These are phyloP conservation scores for Craterocephalus amniculus DNA, from an alignment of 2,797 vertebrate genomes.

Conservation along the genomic window DNA sequence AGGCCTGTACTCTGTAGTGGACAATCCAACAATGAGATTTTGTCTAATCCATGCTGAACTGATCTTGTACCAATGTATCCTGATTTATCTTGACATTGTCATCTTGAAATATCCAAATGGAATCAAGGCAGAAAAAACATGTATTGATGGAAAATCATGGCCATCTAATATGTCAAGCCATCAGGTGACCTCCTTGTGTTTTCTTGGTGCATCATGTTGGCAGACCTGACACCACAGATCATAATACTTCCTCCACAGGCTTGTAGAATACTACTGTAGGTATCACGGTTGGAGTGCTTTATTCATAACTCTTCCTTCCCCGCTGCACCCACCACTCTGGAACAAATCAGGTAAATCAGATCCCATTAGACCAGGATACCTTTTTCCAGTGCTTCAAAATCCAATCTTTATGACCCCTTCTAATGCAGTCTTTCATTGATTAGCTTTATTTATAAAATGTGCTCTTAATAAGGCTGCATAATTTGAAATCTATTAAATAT, in stretches of 20 bases:
- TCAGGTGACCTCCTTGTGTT: neutral
- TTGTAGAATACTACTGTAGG: neutral
- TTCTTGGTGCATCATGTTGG: too few species aligned
- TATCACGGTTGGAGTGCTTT: neutral
- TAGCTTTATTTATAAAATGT: neutral
- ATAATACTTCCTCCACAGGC: neutral
- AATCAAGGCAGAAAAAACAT: neutral
- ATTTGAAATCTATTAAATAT: neutral
- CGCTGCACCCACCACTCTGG: neutral
- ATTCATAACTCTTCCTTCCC: neutral
- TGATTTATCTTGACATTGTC: neutral
- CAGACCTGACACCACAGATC: neutral
- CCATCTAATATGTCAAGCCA: neutral
- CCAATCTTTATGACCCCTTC: neutral
- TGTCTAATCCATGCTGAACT: neutral
- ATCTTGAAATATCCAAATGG: neutral
- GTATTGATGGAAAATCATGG: neutral
- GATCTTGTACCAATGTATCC: neutral
- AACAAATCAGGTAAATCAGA: neutral
- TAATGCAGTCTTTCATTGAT: neutral
- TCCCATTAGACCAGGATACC: neutral
- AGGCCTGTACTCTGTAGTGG: too few species aligned
- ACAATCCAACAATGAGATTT: too few species aligned
- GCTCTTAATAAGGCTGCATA: neutral
- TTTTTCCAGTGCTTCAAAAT: neutral